Evolutionary conservation across 1,140 invertebrate species (phyloP).

Genomic region (Penaeus japonicus): DNA sequence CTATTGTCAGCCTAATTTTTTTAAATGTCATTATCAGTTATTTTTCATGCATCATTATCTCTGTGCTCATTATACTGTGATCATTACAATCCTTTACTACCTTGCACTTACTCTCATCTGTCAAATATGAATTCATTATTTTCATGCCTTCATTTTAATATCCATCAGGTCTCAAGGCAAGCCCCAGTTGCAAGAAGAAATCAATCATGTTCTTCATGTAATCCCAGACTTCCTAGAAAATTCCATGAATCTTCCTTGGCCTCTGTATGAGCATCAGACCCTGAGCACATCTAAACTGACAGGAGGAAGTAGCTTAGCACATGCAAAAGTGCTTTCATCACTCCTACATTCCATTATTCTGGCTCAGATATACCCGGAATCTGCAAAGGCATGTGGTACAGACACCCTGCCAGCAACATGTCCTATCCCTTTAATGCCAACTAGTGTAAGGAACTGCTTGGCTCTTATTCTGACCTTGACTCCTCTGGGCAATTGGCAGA

Average conservation of each 20-base stretch:
- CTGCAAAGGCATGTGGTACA: neutral
- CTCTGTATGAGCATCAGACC: conserved; percentile 27
- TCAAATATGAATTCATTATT: neutral
- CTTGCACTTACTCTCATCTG: neutral
- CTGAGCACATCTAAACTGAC: conserved; percentile 20
- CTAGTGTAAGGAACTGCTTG: neutral
- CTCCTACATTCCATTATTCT: conserved; percentile 11
- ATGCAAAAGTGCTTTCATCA: neutral
- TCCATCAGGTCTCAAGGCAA: conserved; percentile 28
- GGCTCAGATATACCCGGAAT: neutral
- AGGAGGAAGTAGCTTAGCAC: conserved; percentile 18
- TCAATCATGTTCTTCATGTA: neutral
- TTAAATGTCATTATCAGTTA: too few species aligned
- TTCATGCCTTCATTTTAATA: neutral
- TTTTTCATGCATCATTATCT: too few species aligned
- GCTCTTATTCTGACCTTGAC: conserved; percentile 20
- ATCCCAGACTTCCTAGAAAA: neutral
- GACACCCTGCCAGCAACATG: conserved; percentile 11
- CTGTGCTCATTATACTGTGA: too few species aligned
- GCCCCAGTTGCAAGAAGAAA: neutral
- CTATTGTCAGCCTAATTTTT: too few species aligned
- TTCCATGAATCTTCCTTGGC: neutral
- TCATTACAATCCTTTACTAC: too few species aligned
- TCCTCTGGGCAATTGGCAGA: conserved; percentile 15
- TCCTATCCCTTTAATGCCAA: conserved; percentile 2